Evolutionary conservation across 2,113 vertebrate genomes (phyloP), one percentile per base, ranked within the genome.

Genomic region (Callionymus lyra): DNA sequence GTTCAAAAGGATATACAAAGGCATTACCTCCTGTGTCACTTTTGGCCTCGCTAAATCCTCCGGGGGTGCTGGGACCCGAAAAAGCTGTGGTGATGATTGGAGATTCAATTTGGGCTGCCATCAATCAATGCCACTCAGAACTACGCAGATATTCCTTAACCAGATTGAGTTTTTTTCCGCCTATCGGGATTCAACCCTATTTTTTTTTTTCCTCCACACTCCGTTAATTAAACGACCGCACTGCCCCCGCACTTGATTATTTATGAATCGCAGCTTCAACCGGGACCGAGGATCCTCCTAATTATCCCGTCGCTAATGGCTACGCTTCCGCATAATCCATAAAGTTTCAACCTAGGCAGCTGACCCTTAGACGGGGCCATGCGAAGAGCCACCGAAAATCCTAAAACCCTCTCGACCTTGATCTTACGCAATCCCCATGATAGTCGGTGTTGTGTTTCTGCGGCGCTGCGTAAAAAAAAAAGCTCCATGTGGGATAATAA

Each of bases 21-120:
- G 60, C 64, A 54, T 60, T 56, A 59, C 46, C 68, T 60, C 17
- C 36, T 56, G 48, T 61, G 58, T 73, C 69, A 65, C 59, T 59
- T 68, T 71, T 80, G 70, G 72, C 74, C 63, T 64, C 48, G 57
- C 48, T 49, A 59, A 57, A 63, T 63, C 67, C 79, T 77, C 56
- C n/a, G 31, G 14, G 62, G 66, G 68, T 57, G 50, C 36, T 40
- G 55, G 17, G 66, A 64, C 74, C 79, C 78, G n/a, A n/a, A n/a
- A 82, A 80, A 78, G 64, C 68, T n/a, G 46, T 70, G 61, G 69
- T 62, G 72, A 82, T 84, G 82, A 87, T 82, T 81, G 78, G 70
- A 68, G 57, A 82, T 84, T 85, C 81, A 84, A 81, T 87, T 87
- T 84, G 79, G 70, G 70, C 47, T 45, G 50, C 82, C 66, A 73